Base-by-base conservation (phyloP, 1,140 invertebrate genomes). In the Calliphora vicina region DNA sequence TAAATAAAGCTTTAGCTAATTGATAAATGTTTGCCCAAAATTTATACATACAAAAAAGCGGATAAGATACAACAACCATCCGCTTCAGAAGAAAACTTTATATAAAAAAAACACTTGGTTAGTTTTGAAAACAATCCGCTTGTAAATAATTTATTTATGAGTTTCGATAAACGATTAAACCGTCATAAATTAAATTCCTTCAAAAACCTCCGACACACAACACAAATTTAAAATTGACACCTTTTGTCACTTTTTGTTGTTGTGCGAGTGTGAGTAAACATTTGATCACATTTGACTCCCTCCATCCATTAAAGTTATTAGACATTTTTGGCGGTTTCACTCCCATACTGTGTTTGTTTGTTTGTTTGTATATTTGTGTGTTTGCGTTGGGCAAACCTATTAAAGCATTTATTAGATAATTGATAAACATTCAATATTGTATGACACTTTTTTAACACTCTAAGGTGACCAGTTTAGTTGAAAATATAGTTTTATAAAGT, bases 61-160 rank as follows among this genome's bases (percentile, higher is more conserved):
- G 13, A 50, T 50, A 50, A 50, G 45, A 12, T 50, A 50, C 15
- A 8, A 8, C 6, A 35, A 35, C 12, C 45, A 50, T 50, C 45
- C 45, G 45, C 45, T 50, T 50, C n/a, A n/a, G n/a, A n/a, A n/a
- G n/a, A n/a, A n/a, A n/a, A n/a, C n/a, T n/a, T 50, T 50, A 13
- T 2, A 13, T 45, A 45, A 50, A 50, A 50, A 12, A 50, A 50
- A 50, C 45, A 50, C 45, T 50, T 50, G 45, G 45, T n/a, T 35
- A 0, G 13, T 74, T 17, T 74, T 12, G 72, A 26, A 29, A 15
- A 35, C 6, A n/a, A 74, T 23, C 27, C 72, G 27, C 29, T 74
- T 74, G 27, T 74, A 74, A n/a, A 74, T 74, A 74, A 74, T 74
- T 74, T 35, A 74, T 74, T 74, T 74, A 74, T 74, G 72, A 74